phyloP scores from a whole-genome alignment of 1,140 invertebrate genomes.

The Neodiprion lecontei region DNA sequence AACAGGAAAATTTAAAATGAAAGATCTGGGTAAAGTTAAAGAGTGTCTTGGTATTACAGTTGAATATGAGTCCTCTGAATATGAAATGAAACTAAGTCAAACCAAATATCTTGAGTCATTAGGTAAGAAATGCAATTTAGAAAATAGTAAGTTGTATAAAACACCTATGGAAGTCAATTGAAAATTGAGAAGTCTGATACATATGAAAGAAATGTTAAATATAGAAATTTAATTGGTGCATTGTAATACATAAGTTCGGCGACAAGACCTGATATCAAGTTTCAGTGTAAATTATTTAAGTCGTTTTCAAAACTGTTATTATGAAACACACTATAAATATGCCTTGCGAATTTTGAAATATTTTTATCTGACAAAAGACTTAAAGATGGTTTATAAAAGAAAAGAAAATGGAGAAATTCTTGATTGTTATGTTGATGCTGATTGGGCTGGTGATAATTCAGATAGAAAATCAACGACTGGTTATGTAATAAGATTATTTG shows the following conservation, averaged over 20 bases:
- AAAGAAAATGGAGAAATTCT: conserved; percentile 10
- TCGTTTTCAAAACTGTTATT: conserved; percentile 37
- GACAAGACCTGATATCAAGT: conserved; percentile 40
- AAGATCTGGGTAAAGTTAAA: background rate
- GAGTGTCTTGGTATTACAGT: background rate
- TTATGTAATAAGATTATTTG: conserved; percentile 36
- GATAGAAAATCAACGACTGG: conserved; percentile 47
- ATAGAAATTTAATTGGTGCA: conserved; percentile 33
- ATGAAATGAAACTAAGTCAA: conserved; percentile 20
- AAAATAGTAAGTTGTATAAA: conserved; percentile 20
- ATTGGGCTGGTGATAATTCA: conserved; percentile 42
- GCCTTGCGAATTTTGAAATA: conserved; percentile 43
- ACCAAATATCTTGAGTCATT: conserved; percentile 21
- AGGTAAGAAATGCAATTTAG: conserved; percentile 20
- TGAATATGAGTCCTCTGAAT: background rate
- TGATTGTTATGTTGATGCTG: conserved; percentile 39
- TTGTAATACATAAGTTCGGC: conserved; percentile 41
- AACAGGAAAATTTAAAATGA: background rate
- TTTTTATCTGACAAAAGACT: conserved; percentile 36
- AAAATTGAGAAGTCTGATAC: background rate
- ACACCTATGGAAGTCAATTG: conserved; percentile 22
- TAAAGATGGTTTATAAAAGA: conserved; percentile 19
- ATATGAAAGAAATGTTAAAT: conserved; percentile 17
- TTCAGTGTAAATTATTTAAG: conserved; percentile 36
- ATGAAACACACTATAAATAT: conserved; percentile 33